Evolutionary conservation across 2,888 invertebrate genomes (phyloP), one percentile per base, ranked within the genome.

Genomic region (Lepeophtheirus nordmannii): DNA sequence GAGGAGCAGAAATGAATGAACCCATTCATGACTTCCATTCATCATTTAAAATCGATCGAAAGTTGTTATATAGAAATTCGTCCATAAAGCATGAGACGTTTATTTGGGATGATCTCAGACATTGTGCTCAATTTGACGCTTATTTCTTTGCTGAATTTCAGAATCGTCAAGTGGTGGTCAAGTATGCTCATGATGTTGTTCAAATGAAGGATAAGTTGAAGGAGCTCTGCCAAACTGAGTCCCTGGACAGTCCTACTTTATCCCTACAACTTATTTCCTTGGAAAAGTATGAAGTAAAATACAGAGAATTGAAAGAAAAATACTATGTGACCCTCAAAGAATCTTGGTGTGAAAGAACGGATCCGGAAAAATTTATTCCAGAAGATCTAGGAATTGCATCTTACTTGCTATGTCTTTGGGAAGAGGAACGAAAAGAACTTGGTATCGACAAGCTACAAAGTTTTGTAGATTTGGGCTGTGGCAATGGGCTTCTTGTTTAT

Each of bases 381-480:
- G 97, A 98, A 80, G 97, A 98, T 76, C 81, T 98, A 69, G 92
- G 91, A 5, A 96, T 97, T 72, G 89, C 91, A 9, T 80, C 88
- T 12, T 94, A 93, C 75, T 77, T 94, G 58, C 78, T 91, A 64
- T 76, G 86, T 1, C 73, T 93, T 0, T 94, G 92, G 92, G 80
- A 30, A 30, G 30, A 30, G 30, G 30, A 30, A 30, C 30, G 30
- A 30, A 30, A 83, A 70, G 74, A 78, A n/a, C 75, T 72, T 38
- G 76, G 77, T 58, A 67, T 71, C 10, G 68, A 75, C 7, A 70
- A 72, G 59, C 71, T 74, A 68, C 83, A 82, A 72, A 80, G 80
- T 3, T 97, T 96, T 80, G 83, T 93, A 0, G 97, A 98, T 76
- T 80, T 96, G 65, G 97, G 98, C 0, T 98, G 97, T 80, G 97